Evolutionary conservation across 1,140 invertebrate genomes (phyloP), one percentile per base, ranked within the genome.

Genomic region (Atopsyche davidsoni): DNA sequence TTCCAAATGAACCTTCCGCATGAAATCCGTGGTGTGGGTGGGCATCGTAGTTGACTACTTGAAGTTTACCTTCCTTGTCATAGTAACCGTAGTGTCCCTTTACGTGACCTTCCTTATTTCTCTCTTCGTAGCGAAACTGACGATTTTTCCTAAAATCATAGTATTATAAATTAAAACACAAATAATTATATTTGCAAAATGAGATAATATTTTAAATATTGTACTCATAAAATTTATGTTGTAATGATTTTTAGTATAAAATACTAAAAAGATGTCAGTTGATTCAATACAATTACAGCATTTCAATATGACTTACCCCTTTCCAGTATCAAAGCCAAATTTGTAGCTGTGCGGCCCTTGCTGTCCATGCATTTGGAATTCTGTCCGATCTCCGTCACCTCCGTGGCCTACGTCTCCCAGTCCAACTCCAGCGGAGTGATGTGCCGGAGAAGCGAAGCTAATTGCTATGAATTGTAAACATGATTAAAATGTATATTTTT

Each of bases 321-420:
- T 81, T 53, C 88, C 89, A 23, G 89, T 92, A 62, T 92, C 87
- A 65, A 80, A 92, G 51, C 89, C 89, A 69, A 89, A 92, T 64
- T 88, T 82, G 64, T 92, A 93, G 38, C 84, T 87, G 57, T 86
- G 76, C 1, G 88, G 88, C 31, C 89, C 88, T 42, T 83, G 78
- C 65, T 88, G 85, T 25, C 87, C 87, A 59, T 75, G 72, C 68
- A 78, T 76, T 47, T 75, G 69, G 65, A 77, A 77, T 46, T 75
- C 67, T 3, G 75, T 71, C 13, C 73, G 59, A 23, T 74, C 66
- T 14, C 64, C 66, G 24, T 47, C 51, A 11, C 16, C 38, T 22
- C 41, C 42, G 39, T 48, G 42, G 14, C 24, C 2, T 1, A 31
- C 46, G 16, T 55, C 46, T 4, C 16, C 32, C 9, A 52, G 38